Conservation (phyloP, 2,888 invertebrate species). For the Stictocephala bisonia region DNA sequence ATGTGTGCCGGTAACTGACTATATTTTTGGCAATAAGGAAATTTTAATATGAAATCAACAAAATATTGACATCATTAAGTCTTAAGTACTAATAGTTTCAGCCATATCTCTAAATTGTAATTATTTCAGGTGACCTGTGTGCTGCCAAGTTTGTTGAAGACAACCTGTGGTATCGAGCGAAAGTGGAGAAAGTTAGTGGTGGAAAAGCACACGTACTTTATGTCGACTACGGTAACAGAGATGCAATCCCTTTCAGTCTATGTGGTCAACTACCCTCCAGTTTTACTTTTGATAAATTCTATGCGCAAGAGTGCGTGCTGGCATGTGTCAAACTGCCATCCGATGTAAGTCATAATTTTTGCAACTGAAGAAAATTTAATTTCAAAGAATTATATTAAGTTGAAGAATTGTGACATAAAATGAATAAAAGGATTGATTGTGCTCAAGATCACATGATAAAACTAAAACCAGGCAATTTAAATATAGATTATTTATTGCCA, state of each 20-base stretch:
- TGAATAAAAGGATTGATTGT: neutral
- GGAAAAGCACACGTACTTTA: conserved; percentile 85
- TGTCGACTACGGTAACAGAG: conserved; percentile 97
- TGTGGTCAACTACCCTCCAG: conserved; percentile 87
- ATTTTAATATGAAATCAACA: neutral
- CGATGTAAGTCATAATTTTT: conserved; percentile 72
- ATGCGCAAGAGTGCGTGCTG: conserved; percentile 87
- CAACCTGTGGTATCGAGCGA: conserved; percentile 96
- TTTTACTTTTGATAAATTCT: conserved; percentile 78
- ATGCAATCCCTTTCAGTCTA: conserved; percentile 72
- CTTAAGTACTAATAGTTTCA: too few species aligned
- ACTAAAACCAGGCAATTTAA: too few species aligned
- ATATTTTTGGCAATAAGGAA: neutral
- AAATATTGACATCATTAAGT: too few species aligned
- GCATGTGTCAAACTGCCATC: conserved; percentile 86
- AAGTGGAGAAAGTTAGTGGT: conserved; percentile 82
- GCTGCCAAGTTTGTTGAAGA: conserved; percentile 91
- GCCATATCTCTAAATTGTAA: neutral
- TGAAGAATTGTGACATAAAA: too few species aligned
- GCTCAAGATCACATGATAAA: too few species aligned
- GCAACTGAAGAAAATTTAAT: neutral
- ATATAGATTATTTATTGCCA: too few species aligned
- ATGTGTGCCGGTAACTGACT: too few species aligned
- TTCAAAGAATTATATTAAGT: too few species aligned
- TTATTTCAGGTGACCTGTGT: conserved; percentile 77